A percentile compares a stretch with the other conserved stretches of the same genome.
Conservation (phyloP, 2,888 invertebrate species). For the Drosophila nr. perissopoda region DNA sequence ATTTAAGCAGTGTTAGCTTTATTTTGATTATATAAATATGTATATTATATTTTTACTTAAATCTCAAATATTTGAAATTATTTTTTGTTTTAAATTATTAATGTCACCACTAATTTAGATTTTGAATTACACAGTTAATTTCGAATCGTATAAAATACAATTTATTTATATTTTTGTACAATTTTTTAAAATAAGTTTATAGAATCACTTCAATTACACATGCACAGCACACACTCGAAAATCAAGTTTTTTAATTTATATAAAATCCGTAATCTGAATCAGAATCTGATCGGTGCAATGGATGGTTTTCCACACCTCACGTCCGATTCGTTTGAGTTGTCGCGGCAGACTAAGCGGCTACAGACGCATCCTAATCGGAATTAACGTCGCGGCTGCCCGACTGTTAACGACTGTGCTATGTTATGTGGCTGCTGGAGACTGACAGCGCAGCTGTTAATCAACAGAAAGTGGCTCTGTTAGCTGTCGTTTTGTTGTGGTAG, state of each 20-base stretch:
- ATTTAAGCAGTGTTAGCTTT: background rate
- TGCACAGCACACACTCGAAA: background rate
- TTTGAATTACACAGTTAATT: background rate
- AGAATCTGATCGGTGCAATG: conserved; percentile 9
- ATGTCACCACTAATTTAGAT: background rate
- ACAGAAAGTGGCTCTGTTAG: conserved; percentile 29
- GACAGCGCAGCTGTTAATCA: conserved; percentile 31
- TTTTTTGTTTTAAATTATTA: background rate
- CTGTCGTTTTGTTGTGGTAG: conserved; percentile 48
- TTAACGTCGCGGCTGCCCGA: conserved; percentile 27
- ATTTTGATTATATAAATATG: background rate
- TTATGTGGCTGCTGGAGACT: conserved; percentile 3
- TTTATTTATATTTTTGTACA: background rate
- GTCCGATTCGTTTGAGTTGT: conserved; percentile 60
- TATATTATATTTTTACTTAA: background rate
- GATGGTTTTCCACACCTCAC: conserved; percentile 22
- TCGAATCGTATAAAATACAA: background rate
- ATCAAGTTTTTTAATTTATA: conserved; percentile 8
- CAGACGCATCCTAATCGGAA: conserved; percentile 20
- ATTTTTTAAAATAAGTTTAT: background rate
- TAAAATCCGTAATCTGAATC: conserved; percentile 10
- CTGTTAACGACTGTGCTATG: conserved; percentile 23
- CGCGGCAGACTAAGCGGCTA: conserved; percentile 64
- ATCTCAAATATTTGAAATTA: background rate
- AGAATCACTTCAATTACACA: background rate